Conservation (phyloP, 2,113 vertebrate genomes). For the Geococcyx californianus region DNA sequence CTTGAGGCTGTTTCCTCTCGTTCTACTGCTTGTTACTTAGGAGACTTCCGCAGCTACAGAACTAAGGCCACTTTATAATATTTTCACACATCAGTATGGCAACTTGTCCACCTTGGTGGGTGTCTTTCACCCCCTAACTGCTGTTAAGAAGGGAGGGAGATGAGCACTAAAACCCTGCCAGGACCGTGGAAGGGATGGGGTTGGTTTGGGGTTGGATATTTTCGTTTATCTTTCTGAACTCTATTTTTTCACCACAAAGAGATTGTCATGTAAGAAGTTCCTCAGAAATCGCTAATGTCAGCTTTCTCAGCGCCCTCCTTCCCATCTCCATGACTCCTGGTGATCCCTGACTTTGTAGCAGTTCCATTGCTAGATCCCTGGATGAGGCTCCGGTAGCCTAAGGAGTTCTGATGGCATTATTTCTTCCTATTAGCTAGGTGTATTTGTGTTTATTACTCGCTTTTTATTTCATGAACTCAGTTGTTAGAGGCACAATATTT, state of each 20-base stretch:
- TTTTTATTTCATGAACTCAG: background rate
- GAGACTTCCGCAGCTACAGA: background rate
- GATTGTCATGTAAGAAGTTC: background rate
- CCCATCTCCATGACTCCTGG: background rate
- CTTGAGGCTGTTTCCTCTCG: too few species aligned
- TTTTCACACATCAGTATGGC: background rate
- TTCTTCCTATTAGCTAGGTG: background rate
- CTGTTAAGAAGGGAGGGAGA: background rate
- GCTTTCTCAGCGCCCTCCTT: background rate
- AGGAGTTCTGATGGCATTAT: background rate
- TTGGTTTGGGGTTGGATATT: background rate
- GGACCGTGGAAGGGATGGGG: background rate
- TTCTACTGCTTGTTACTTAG: too few species aligned
- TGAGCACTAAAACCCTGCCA: background rate
- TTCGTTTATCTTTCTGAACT: background rate
- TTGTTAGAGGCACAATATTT: background rate
- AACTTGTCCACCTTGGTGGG: background rate
- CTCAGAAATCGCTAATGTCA: background rate
- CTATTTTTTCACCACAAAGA: rapidly evolving
- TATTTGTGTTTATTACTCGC: background rate
- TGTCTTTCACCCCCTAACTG: background rate
- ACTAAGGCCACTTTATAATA: background rate
- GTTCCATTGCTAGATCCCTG: background rate
- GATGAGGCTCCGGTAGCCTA: background rate
- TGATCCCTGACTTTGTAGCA: background rate